phyloP scores from a whole-genome alignment of 1,140 invertebrate genomes.

The Lucilia sericata region DNA sequence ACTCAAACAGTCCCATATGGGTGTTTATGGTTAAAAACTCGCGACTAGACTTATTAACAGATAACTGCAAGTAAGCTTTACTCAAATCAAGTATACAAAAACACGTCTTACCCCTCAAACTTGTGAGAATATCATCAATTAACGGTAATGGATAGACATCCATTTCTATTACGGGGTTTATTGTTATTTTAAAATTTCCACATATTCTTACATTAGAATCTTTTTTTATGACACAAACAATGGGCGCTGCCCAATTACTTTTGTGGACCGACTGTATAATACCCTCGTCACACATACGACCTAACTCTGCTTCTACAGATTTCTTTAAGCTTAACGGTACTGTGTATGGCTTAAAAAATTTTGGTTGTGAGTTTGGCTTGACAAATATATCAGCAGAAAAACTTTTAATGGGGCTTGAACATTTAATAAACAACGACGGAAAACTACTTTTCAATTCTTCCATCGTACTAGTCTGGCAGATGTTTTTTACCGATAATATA shows the following conservation, averaged over 20 bases:
- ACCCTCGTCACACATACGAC: too few species aligned
- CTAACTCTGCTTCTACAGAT: too few species aligned
- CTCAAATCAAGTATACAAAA: slow-evolving; percentile 14
- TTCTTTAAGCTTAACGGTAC: too few species aligned
- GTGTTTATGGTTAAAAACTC: slow-evolving; percentile 16
- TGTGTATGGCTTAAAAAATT: too few species aligned
- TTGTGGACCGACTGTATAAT: slow-evolving; percentile 33
- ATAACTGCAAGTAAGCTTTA: slow-evolving; percentile 7
- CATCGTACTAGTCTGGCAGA: too few species aligned
- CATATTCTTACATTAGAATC: slow-evolving; percentile 29
- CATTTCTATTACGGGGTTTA: slow-evolving; percentile 32
- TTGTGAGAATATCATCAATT: slow-evolving; percentile 20
- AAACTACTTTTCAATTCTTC: too few species aligned
- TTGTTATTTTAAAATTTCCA: slow-evolving; percentile 36
- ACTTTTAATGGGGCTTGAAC: too few species aligned
- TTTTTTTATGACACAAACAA: slow-evolving; percentile 35
- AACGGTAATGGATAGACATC: slow-evolving; percentile 25
- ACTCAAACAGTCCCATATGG: slow-evolving; percentile 22
- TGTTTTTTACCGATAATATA: neutral
- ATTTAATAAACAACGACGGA: too few species aligned
- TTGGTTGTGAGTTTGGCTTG: too few species aligned
- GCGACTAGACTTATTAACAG: neutral
- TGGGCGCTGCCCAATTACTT: slow-evolving; percentile 29
- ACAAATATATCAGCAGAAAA: too few species aligned
- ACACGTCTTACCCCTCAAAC: slow-evolving; percentile 1